Base-by-base conservation (phyloP, 2,888 invertebrate genomes). In the Synanthedon formicaeformis region DNA sequence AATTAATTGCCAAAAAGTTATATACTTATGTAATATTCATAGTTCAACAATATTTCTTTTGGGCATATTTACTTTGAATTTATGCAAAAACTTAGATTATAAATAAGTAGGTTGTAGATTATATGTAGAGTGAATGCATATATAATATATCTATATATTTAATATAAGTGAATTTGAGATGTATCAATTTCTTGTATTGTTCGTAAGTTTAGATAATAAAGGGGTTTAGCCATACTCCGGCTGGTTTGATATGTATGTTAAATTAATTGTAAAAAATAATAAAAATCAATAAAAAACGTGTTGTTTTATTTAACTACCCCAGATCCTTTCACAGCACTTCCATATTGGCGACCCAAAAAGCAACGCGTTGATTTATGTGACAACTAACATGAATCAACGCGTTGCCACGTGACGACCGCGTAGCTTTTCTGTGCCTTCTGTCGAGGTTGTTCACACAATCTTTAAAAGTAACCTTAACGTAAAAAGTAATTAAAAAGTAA, bases 1-100 rank as follows among this genome's bases (percentile, higher is more conserved):
- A 88, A 83, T 88, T 84, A 86, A 88, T 88, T 88, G 88, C 88
- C 88, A 88, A 88, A 88, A 88, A 88, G 84, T 87, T 82, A 86
- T 85, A 85, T 86, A 76, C 80, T 34, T 34, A 34, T 34, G 34
- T 34, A 34, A 84, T 86, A 86, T 87, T 84, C 85, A 85, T 87
- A 87, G 84, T 83, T 87, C 82, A 85, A 85, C 84, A 86, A 84
- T 86, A 85, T 84, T 87, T 83, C 84, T 87, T 87, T 87, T 86
- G 86, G 87, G 87, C 87, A 86, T 86, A 86, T 86, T 82, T 87
- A 86, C 84, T 87, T 86, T 87, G 82, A 84, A 85, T 84, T 85
- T 86, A 85, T 86, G 86, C 85, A 85, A 82, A 23, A 83, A 80
- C 77, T 79, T 86, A 86, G 86, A 85, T 87, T 83, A 86, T 85